A percentile compares a stretch with the other conserved stretches of the same genome.
phyloP scores from a whole-genome alignment of 2,113 vertebrate species.

The Pteruthius melanotis region DNA sequence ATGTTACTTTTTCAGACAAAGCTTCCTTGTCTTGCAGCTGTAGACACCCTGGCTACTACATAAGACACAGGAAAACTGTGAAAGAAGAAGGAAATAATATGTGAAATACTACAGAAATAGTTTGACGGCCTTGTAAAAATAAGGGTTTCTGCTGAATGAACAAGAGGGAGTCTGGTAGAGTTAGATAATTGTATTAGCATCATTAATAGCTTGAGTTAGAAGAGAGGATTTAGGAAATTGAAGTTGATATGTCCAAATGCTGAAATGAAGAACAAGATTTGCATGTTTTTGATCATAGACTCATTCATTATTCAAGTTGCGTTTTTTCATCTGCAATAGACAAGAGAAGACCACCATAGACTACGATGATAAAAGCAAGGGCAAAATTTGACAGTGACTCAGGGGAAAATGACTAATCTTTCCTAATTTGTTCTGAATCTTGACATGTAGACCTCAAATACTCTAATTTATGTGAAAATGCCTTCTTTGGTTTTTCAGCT shows the following conservation, averaged over 20 bases:
- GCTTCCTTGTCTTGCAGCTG: neutral
- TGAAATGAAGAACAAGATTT: constrained; percentile 34
- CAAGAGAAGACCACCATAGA: neutral
- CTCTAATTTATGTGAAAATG: neutral
- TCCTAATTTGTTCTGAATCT: constrained; percentile 16
- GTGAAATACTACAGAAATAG: constrained; percentile 10
- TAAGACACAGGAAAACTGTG: neutral
- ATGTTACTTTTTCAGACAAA: neutral
- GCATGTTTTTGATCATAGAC: constrained; percentile 23
- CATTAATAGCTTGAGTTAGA: constrained; percentile 14
- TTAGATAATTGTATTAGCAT: constrained; percentile 40
- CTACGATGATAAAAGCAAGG: constrained; percentile 12
- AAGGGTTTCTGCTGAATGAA: neutral
- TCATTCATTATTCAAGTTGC: neutral
- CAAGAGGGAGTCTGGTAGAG: neutral
- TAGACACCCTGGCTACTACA: neutral
- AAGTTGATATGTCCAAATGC: constrained; percentile 33
- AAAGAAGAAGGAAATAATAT: neutral
- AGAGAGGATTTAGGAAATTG: constrained; percentile 41
- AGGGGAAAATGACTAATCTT: constrained; percentile 29
- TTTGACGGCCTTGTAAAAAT: neutral
- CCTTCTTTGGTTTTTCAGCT: neutral
- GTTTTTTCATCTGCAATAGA: neutral
- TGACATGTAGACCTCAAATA: neutral
- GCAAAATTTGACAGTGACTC: neutral